Conservation (phyloP, 2,888 invertebrate genomes). For the Andrena bucephala region DNA sequence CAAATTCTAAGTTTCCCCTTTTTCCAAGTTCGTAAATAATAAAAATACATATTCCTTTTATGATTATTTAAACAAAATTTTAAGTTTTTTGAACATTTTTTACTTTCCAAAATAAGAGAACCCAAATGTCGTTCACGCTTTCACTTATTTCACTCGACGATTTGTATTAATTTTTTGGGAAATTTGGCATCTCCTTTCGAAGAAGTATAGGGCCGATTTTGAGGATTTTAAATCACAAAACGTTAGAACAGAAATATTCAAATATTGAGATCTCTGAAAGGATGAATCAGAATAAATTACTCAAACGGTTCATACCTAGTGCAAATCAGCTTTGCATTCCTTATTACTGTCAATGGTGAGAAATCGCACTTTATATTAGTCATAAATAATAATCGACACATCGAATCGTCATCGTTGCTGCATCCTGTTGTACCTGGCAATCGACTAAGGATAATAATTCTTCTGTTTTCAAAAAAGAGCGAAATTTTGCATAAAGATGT, state of each 20-base stretch:
- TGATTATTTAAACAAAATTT: background rate
- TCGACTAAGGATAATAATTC: slow-evolving; percentile 47
- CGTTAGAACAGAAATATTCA: background rate
- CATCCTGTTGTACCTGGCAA: slow-evolving; percentile 62
- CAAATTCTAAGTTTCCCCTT: background rate
- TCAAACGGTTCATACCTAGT: background rate
- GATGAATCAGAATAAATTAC: background rate
- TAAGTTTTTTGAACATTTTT: background rate
- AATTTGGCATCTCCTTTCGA: background rate
- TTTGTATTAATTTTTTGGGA: background rate
- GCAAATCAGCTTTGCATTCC: slow-evolving; percentile 5
- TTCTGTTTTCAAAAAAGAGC: slow-evolving; percentile 18
- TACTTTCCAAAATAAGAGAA: background rate
- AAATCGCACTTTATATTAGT: slow-evolving; percentile 18
- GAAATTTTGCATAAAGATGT: background rate
- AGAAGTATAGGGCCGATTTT: background rate
- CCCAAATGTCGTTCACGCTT: background rate
- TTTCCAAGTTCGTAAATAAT: background rate
- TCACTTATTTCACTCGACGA: background rate
- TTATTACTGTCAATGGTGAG: background rate
- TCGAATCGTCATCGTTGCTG: slow-evolving; percentile 39
- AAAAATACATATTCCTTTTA: background rate
- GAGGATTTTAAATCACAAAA: background rate
- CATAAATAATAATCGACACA: slow-evolving; percentile 46
- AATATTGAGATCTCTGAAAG: background rate